Conservation (phyloP, 2,113 vertebrate species). For the Tretioscincus oriximinensis region DNA sequence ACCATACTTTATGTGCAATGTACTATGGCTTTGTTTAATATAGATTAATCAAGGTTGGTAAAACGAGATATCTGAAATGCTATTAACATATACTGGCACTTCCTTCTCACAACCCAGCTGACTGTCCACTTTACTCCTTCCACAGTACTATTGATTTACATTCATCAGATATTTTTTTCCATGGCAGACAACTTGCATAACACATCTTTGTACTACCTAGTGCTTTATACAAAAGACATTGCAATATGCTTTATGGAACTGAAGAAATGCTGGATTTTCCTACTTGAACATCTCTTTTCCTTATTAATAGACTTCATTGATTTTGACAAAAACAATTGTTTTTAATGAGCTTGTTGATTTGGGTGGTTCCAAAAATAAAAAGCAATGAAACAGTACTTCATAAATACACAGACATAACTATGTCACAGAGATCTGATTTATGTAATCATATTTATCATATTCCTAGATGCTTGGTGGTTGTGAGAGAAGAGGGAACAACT, state of each 20-base stretch:
- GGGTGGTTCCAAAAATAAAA: constrained; percentile 30
- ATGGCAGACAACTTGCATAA: too few relatives aligned
- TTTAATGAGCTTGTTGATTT: constrained; percentile 32
- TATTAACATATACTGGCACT: too few relatives aligned
- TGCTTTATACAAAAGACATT: background rate
- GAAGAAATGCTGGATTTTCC: constrained; percentile 24
- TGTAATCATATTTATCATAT: background rate
- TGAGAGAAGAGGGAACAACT: background rate
- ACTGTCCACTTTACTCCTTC: too few relatives aligned
- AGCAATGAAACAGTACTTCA: constrained; percentile 16
- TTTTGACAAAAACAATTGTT: constrained; percentile 45
- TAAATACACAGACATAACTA: constrained; percentile 7
- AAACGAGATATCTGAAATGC: too few relatives aligned
- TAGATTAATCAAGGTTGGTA: too few relatives aligned
- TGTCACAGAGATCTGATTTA: background rate
- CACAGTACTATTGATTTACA: too few relatives aligned
- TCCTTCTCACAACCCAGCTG: too few relatives aligned
- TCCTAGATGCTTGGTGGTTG: background rate
- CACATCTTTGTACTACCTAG: too few relatives aligned
- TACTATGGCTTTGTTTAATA: too few relatives aligned
- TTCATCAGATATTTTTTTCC: too few relatives aligned
- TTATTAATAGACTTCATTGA: constrained; percentile 25
- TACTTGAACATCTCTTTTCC: constrained; percentile 15
- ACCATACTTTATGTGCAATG: too few relatives aligned
- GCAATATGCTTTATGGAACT: constrained; percentile 36